A percentile compares a stretch with the other conserved stretches of the same genome.
Conservation (phyloP, 2,797 vertebrate genomes). For the Molossus molossus region DNA sequence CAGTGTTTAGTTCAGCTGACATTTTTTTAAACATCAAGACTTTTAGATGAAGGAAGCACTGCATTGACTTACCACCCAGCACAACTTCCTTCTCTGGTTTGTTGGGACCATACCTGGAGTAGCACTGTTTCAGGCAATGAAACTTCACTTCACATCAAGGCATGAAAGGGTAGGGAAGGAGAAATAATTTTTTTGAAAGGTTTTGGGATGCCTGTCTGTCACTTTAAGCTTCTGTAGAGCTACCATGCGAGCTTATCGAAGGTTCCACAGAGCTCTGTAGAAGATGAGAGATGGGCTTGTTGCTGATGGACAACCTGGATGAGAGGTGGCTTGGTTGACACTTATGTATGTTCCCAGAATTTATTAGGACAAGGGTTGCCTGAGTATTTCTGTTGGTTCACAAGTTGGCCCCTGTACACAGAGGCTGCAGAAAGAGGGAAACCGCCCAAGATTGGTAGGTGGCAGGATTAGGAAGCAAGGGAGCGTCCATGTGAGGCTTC, state of each 20-base stretch:
- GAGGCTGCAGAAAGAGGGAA: background rate
- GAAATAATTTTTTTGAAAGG: background rate
- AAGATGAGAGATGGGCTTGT: background rate
- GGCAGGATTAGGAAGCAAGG: background rate
- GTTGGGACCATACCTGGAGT: no score
- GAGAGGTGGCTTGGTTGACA: background rate
- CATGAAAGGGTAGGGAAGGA: background rate
- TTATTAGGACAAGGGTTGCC: background rate
- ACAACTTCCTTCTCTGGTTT: background rate
- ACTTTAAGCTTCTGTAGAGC: background rate
- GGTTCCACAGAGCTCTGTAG: background rate
- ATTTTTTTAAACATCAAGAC: background rate
- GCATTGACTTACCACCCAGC: background rate
- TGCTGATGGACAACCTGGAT: no score
- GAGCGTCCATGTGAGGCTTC: background rate
- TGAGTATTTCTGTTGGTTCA: background rate
- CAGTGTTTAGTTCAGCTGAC: background rate
- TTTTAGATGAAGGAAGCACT: background rate
- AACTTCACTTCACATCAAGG: background rate
- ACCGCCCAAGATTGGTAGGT: background rate
- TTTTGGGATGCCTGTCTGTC: background rate
- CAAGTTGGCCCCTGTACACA: no score
- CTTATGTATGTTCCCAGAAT: background rate
- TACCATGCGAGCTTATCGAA: background rate
- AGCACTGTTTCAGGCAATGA: background rate